Base-by-base conservation (phyloP, 2,888 invertebrate species). In the Abrostola tripartita region DNA sequence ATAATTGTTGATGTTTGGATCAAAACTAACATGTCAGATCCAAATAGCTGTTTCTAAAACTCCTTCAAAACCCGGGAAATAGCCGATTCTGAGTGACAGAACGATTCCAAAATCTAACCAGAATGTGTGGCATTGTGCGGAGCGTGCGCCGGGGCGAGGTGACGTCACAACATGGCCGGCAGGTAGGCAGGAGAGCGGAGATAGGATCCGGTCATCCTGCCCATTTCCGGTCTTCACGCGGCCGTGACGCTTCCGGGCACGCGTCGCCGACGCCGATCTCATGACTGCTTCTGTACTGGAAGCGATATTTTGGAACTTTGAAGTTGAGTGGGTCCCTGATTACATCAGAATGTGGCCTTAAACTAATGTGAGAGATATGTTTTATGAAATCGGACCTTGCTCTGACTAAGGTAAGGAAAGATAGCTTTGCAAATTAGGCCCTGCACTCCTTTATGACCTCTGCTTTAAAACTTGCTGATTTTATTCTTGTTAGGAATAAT, bases 201-300 rank as follows among this genome's bases (percentile, higher is more conserved):
- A 94, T 94, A 94, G 94, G 93, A 94, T 94, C 93, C 94, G 94
- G 94, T 94, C 94, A 94, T 94, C 94, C 94, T 94, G 94, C 88
- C 94, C 94, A 94, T 94, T 94, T 94, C 94, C 94, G 94, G 94
- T 94, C 94, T 94, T 94, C 94, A 94, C 93, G 93, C 93, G 93
- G 92, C 92, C 93, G 92, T 94, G 94, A 93, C 93, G 94, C 94
- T 92, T 94, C 94, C 94, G 94, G 93, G 85, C 92, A 90, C 91
- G 92, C 93, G 93, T 92, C 93, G 92, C 88, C 89, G 89, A 86
- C 89, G 91, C 84, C 86, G 87, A 84, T 79, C 76, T 72, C 87
- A 69, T 65, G 73, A 88, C 88, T 85, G 79, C 86, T 87, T 63
- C 72, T 68, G 36, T 65, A 74, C 92, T 92, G 80, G 92, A 93